Conservation (phyloP, 2,797 vertebrate genomes). For the Hypotaenidia okinawae region DNA sequence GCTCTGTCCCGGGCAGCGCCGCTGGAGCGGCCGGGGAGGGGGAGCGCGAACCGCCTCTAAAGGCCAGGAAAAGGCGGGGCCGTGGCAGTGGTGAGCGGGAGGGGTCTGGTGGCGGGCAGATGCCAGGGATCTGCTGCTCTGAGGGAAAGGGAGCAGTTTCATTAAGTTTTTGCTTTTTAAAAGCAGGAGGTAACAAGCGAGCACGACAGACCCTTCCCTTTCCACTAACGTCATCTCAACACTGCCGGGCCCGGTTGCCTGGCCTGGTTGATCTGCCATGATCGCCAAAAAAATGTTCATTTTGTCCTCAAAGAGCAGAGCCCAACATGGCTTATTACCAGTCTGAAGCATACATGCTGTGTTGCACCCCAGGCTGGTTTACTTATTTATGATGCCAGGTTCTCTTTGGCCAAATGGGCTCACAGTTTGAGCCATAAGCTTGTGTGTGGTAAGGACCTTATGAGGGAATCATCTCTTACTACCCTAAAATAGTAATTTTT, state of each 20-base stretch:
- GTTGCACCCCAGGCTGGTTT: accelerated
- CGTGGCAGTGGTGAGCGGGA: not conserved
- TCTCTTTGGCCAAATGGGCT: accelerated
- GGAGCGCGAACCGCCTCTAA: not conserved
- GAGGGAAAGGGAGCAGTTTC: accelerated
- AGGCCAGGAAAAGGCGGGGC: not conserved
- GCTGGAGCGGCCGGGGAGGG: not conserved
- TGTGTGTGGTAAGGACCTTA: too few relatives aligned
- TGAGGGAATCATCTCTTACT: accelerated
- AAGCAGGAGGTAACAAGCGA: not conserved
- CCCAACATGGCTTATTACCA: accelerated
- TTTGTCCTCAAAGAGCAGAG: not conserved
- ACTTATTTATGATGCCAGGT: accelerated
- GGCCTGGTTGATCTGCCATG: too few relatives aligned
- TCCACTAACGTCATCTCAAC: not conserved
- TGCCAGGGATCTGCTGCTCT: accelerated
- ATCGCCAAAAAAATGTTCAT: accelerated
- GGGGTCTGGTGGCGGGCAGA: not conserved
- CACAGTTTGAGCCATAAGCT: accelerated
- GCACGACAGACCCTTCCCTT: not conserved
- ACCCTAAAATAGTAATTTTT: accelerated
- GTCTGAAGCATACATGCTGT: accelerated
- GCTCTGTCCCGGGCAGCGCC: not conserved
- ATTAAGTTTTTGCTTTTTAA: not conserved
- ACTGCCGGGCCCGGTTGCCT: not conserved